Evolutionary conservation across 2,113 vertebrate genomes (phyloP).

Genomic region (Otolemur garnettii): DNA sequence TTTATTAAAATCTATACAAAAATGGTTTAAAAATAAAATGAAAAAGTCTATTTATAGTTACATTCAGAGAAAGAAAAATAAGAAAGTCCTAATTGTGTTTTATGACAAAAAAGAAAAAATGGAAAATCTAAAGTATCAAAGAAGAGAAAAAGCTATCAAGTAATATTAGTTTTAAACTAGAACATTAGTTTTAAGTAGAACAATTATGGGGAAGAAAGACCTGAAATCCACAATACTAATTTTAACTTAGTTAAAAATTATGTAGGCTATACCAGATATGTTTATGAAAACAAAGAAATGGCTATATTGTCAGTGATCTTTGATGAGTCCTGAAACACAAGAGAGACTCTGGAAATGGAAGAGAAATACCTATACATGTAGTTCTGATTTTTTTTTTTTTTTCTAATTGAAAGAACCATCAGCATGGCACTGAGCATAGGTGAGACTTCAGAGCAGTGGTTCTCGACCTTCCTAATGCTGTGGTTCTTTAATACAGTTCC

Average conservation of each 20-base stretch:
- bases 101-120: neutral
- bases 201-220: neutral
- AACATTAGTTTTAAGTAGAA: no score
- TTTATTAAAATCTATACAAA: neutral
- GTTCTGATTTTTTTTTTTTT: neutral
- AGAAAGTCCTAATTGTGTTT: neutral
- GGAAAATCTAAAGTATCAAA: neutral
- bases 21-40: neutral
- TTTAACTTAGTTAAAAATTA: neutral
- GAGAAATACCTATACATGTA: neutral
- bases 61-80: neutral
- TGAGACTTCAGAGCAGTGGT: no score
- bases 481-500: no score
- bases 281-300: neutral
- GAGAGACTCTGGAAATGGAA: neutral
- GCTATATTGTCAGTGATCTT: neutral
- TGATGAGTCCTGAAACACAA: neutral
- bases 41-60: neutral
- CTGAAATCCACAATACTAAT: neutral
- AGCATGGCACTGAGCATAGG: neutral
- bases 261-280: neutral
- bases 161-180: neutral
- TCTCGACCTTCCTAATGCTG: no score
- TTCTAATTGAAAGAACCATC: neutral
- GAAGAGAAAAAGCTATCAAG: neutral